Evolutionary conservation across 2,888 invertebrate species (phyloP).

Genomic region (Cephus pygmeus): DNA sequence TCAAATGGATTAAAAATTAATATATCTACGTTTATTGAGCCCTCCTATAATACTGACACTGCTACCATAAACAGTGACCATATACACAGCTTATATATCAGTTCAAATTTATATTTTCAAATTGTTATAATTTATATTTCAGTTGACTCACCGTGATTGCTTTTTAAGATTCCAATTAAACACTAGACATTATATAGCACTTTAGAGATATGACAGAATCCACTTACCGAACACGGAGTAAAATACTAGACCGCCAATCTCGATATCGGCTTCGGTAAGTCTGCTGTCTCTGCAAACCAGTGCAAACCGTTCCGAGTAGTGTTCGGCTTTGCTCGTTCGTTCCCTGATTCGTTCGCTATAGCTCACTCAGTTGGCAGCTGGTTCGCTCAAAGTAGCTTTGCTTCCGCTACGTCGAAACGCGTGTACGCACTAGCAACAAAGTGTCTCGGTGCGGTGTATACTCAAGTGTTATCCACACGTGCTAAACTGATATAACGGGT

Average conservation of each 20-base stretch:
- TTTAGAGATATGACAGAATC: too few species aligned
- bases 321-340: constrained; percentile 4
- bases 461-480: constrained; percentile 2
- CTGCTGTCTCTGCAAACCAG: not conserved
- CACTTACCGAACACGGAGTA: too few species aligned
- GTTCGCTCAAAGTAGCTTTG: not conserved
- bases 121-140: too few species aligned
- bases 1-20: too few species aligned
- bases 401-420: not conserved
- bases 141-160: too few species aligned
- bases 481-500: not conserved
- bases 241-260: not conserved
- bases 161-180: too few species aligned
- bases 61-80: too few species aligned
- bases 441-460: not conserved
- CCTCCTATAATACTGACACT: too few species aligned
- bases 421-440: not conserved
- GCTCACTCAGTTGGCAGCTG: not conserved
- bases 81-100: too few species aligned
- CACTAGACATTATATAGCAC: too few species aligned
- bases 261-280: not conserved
- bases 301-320: constrained; percentile 3
- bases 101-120: too few species aligned
- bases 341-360: constrained; percentile 1
- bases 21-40: too few species aligned